phyloP scores from a whole-genome alignment of 2,888 invertebrate genomes.

The Callyntrura guangdongensis region DNA sequence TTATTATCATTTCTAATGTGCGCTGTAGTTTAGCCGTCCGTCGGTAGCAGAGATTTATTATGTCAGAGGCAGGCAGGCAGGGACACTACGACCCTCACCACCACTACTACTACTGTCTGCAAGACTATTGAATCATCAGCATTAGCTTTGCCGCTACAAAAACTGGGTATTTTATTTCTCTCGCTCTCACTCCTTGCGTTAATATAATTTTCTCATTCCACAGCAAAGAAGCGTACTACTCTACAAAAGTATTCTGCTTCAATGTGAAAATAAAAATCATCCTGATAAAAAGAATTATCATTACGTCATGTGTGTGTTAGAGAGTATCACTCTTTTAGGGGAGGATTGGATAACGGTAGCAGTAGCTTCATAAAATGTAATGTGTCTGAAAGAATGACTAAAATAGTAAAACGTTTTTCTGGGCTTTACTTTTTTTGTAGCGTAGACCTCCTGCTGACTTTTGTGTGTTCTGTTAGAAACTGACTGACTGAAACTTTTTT shows the following conservation, averaged over 20 bases:
- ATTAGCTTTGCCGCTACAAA: neutral
- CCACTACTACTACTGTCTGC: neutral
- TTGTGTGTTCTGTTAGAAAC: slow-evolving; percentile 34
- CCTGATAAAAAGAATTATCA: slow-evolving; percentile 50
- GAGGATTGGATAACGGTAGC: slow-evolving; percentile 28
- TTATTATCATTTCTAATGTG: slow-evolving; percentile 11
- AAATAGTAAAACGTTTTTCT: slow-evolving; percentile 43
- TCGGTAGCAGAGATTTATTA: slow-evolving; percentile 57
- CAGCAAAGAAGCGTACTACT: no score
- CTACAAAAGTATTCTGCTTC: no score
- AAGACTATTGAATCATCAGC: slow-evolving; percentile 28
- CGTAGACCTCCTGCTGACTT: slow-evolving; percentile 35
- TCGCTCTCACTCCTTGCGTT: slow-evolving; percentile 27
- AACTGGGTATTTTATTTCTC: neutral
- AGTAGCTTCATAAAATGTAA: slow-evolving; percentile 19
- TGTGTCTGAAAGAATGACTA: slow-evolving; percentile 32
- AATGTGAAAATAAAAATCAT: slow-evolving; percentile 33
- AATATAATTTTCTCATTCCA: slow-evolving; percentile 59
- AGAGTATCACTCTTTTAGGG: slow-evolving; percentile 19
- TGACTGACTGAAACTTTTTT: slow-evolving; percentile 33
- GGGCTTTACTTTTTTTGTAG: slow-evolving; percentile 13
- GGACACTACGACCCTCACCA: slow-evolving; percentile 19
- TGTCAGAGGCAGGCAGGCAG: slow-evolving; percentile 24
- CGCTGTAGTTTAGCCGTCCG: slow-evolving; percentile 30
- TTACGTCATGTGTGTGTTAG: slow-evolving; percentile 40